Conservation (phyloP, 2,113 vertebrate genomes). For the Dromas ardeola region DNA sequence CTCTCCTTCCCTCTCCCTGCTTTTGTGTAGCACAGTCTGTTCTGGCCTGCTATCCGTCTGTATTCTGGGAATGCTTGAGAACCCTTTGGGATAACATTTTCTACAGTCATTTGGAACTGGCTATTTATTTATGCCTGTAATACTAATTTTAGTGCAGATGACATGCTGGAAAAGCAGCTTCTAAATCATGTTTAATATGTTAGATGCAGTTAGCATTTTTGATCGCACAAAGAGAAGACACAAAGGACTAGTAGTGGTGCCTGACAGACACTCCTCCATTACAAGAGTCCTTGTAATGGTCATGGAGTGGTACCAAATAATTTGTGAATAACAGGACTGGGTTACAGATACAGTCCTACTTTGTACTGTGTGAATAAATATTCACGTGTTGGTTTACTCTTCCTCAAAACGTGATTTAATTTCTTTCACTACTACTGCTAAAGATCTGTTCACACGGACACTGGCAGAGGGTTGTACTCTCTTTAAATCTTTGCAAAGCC, state of each 20-base stretch:
- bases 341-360: neutral
- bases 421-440: neutral
- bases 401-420: neutral
- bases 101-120: neutral
- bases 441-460: neutral
- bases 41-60: neutral
- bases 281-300: neutral
- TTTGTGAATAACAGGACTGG: neutral
- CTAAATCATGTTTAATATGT: neutral
- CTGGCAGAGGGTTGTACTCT: neutral
- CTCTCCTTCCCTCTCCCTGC: neutral
- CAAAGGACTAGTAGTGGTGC: neutral
- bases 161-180: neutral
- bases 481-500: neutral
- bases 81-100: neutral
- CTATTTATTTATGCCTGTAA: neutral
- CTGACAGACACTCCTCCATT: neutral
- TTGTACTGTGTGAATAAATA: neutral
- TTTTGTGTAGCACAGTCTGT: neutral
- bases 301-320: neutral
- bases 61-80: neutral
- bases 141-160: neutral
- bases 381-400: neutral
- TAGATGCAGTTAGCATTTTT: neutral
- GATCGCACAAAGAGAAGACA: neutral